Evolutionary conservation across 2,888 invertebrate genomes (phyloP), one percentile per base, ranked within the genome.

Genomic region (Thymelicus sylvestris): DNA sequence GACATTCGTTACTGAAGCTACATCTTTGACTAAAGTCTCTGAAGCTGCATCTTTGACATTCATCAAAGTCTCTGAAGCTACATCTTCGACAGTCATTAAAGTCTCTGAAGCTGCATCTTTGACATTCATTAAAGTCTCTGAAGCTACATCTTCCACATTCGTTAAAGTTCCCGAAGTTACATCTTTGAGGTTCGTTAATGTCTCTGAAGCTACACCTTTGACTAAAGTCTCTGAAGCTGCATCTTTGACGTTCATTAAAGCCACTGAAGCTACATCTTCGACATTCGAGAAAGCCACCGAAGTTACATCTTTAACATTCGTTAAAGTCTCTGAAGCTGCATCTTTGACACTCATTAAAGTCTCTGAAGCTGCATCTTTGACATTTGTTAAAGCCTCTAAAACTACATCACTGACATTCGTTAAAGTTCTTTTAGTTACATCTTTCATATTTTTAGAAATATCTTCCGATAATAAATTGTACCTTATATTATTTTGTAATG

Each of bases 391-490:
- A 52, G 19, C 19, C 15, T 52, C 3, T 19, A 19, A 2, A 19
- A 31, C 13, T 13, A 38, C 31, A 57, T 57, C 31, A 12, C 13
- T 3, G 13, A 44, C 61, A 41, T 61, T 38, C 5, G 41, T 61
- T 4, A 61, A 44, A 61, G 52, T 41, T 0, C 47, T 66, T 57
- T 15, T 47, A 50, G 75, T 74, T 31, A 74, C 68, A 55, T 76
- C 73, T 69, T 77, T 75, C 64, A 80, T 76, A 6, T 72, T 71
- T 13, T 60, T 74, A 3, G 75, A 73, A 6, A 63, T 55, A 7
- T 55, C 41, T 7, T 68, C 67, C 7, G 55, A 12, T n/a, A 13
- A n/a, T 6, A 57, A 31, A 2, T 63, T 12, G 19, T 38, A 15
- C 1, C 12, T 6, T 15, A 50, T 39, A 44, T 12, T 66, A 61